A percentile compares a stretch with the other conserved stretches of the same genome.
Conservation (phyloP, 2,113 vertebrate species). For the Mesitornis unicolor region DNA sequence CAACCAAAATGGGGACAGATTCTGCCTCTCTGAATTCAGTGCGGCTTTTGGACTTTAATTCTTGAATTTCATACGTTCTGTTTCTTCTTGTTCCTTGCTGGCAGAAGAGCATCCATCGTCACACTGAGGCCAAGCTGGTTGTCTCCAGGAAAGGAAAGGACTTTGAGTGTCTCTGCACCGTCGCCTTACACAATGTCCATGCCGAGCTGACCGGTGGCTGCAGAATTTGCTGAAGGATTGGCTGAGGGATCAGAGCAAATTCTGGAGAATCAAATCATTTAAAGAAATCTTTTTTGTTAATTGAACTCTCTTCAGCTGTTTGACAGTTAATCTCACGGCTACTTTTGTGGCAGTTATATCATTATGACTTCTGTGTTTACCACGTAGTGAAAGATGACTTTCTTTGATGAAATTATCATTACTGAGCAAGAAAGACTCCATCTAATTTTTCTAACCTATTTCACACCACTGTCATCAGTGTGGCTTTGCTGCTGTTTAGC, state of each 20-base stretch:
- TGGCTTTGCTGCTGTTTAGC: not conserved
- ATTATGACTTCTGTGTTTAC: not conserved
- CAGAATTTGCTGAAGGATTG: not conserved
- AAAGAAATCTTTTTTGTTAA: not conserved
- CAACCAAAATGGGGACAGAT: not conserved
- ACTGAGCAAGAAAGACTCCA: not conserved
- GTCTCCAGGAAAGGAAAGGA: not conserved
- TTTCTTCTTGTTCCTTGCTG: not conserved
- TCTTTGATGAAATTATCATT: not conserved
- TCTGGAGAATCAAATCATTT: not conserved
- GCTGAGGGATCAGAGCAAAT: not conserved
- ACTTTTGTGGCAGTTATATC: not conserved
- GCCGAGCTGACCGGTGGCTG: not conserved
- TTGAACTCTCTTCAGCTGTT: not conserved
- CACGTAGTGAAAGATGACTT: not conserved
- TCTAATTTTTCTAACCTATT: not conserved
- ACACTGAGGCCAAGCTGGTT: not conserved
- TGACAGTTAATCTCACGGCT: not conserved
- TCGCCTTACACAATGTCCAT: accelerated
- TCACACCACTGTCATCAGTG: not conserved
- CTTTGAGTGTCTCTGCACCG: not conserved
- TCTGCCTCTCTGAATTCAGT: not conserved
- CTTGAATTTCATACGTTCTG: not conserved
- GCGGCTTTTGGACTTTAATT: not conserved
- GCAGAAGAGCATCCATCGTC: not conserved